These are phyloP conservation scores for Griposia aprilina DNA, from an alignment of 2,888 invertebrate species.

Conservation along the genomic window DNA sequence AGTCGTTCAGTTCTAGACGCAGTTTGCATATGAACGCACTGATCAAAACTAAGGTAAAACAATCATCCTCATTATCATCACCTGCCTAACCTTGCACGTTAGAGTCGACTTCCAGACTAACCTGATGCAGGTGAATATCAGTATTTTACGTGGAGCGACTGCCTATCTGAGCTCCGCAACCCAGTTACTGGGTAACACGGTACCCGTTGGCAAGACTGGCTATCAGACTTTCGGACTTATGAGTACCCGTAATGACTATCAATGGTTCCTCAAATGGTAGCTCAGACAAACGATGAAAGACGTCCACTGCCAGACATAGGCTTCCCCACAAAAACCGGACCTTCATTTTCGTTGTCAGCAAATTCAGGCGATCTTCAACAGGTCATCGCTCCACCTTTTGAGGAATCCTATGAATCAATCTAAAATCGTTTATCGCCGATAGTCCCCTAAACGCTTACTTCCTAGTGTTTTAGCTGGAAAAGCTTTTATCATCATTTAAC, in stretches of 20 bases:
- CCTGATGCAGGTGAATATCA: neutral
- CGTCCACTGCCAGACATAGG: neutral
- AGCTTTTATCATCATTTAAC: too few species aligned
- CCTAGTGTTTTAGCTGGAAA: too few species aligned
- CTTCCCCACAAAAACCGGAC: neutral
- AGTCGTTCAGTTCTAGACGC: slow-evolving; percentile 94
- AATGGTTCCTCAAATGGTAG: too few species aligned
- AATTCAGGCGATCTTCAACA: neutral
- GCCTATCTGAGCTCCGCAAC: neutral
- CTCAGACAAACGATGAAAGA: neutral
- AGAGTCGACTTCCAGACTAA: neutral
- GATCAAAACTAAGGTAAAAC: slow-evolving; percentile 94
- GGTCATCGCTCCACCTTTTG: neutral
- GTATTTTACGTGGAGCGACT: neutral
- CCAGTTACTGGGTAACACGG: neutral
- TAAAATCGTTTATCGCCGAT: too few species aligned
- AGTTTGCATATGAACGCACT: slow-evolving; percentile 94
- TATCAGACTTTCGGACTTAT: neutral
- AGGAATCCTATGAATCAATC: too few species aligned
- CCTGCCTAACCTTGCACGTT: neutral
- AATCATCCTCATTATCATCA: neutral
- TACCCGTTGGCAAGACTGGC: neutral
- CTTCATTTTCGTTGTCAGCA: neutral
- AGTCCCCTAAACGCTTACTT: neutral
- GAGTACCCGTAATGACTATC: neutral